These are phyloP conservation scores for Ranitomeya variabilis DNA, from an alignment of 2,113 vertebrate genomes.

Conservation along the genomic window DNA sequence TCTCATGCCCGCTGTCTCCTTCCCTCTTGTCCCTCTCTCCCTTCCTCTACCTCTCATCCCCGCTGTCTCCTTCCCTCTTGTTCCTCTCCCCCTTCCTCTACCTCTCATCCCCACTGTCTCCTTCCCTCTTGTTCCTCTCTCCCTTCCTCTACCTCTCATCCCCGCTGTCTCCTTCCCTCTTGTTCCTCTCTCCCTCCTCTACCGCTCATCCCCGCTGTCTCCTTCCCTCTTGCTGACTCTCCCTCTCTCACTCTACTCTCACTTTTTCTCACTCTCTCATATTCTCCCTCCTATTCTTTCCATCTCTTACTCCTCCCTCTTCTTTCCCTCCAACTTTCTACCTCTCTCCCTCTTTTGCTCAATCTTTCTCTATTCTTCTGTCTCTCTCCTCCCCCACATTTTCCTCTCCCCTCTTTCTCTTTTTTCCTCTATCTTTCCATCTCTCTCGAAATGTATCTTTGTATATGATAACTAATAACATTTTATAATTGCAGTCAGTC, in stretches of 20 bases:
- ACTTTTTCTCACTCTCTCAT: background rate
- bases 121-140: background rate
- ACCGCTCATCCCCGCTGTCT: too few species aligned
- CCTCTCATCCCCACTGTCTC: background rate
- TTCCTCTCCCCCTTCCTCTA: background rate
- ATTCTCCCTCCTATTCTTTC: background rate
- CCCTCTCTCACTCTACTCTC: background rate
- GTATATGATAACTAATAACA: background rate
- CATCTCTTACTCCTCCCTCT: background rate
- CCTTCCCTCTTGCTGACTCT: background rate
- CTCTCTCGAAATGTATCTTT: background rate
- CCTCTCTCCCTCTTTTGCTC: background rate
- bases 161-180: background rate
- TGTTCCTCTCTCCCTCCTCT: too few species aligned
- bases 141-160: background rate
- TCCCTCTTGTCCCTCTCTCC: background rate
- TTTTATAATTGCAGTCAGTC: slow-evolving; percentile 17
- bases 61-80: background rate
- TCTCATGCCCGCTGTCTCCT: background rate
- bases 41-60: too few species aligned
- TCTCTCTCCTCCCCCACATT: background rate
- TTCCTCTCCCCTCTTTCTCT: background rate
- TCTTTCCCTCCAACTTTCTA: background rate
- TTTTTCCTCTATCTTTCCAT: background rate
- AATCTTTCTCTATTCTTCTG: background rate